These are phyloP conservation scores for Myiozetetes cayanensis DNA, from an alignment of 2,113 vertebrate genomes.

Conservation along the genomic window DNA sequence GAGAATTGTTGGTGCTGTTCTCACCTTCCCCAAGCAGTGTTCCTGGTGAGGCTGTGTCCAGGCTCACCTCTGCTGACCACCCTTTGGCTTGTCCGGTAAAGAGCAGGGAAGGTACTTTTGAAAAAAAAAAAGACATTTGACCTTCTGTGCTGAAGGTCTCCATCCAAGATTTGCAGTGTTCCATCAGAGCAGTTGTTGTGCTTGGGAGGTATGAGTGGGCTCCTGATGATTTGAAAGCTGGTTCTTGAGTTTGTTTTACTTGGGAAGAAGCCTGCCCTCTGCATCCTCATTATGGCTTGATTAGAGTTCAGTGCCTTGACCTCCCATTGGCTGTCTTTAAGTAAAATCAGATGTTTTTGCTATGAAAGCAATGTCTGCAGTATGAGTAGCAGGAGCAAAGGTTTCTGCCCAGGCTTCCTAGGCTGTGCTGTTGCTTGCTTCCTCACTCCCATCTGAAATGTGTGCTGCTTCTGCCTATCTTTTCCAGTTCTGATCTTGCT, in stretches of 20 bases:
- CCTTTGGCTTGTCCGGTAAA: background rate
- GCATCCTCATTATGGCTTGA: background rate
- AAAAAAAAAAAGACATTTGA: fast-evolving
- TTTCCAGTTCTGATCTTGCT: background rate
- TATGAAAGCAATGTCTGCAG: background rate
- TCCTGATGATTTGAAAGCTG: background rate
- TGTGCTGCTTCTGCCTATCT: background rate
- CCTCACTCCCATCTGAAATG: background rate
- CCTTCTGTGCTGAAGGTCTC: background rate
- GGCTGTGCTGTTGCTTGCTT: background rate
- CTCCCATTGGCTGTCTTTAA: background rate
- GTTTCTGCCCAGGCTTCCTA: background rate
- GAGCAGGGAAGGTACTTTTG: background rate
- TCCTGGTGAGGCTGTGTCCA: background rate
- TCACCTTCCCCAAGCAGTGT: background rate
- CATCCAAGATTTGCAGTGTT: background rate
- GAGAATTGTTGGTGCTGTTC: background rate
- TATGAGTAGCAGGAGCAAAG: background rate
- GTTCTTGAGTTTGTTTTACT: background rate
- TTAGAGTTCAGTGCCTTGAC: background rate
- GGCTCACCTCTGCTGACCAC: background rate
- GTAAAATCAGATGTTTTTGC: background rate
- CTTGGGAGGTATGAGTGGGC: background rate
- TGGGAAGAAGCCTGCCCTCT: background rate
- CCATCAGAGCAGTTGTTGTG: background rate